Evolutionary conservation across 1,140 invertebrate species (phyloP), one percentile per base, ranked within the genome.

Genomic region (Frieseomelitta varia): DNA sequence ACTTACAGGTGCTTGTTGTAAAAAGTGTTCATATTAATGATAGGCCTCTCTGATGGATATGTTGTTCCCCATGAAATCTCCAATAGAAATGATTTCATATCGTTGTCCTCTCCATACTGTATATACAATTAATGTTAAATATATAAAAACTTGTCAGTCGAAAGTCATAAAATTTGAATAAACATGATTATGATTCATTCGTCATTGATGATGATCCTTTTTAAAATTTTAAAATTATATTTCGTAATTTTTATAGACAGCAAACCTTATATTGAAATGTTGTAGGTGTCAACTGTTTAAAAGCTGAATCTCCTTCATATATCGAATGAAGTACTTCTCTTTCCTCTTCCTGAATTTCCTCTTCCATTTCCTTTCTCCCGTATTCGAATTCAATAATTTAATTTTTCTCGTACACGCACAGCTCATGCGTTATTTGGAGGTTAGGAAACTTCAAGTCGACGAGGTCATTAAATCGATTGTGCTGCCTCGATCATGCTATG

Each of bases 1-100:
- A 97, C 97, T 97, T 96, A 99, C 98, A 99, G 94, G 94, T 98
- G 97, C 92, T 98, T 97, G 95, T 99, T 99, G 92, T 98, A 99
- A 95, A 99, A 99, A 53, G 97, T 97, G 91, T 99, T 97, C 95
- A 99, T 95, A 94, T 97, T 99, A 67, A 99, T 96, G 15, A 92
- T 94, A 56, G 98, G 98, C 88, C 96, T 96, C 87, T 97, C 97
- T 68, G 97, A 96, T 47, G 98, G 98, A 95, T 99, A 99, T 78
- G 96, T 96, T 11, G 96, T 95, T 55, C 96, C 96, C 98, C 98
- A 99, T 91, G 95, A 95, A 69, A 99, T 96, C 95, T 99, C 98
- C 75, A 99, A 92, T 67, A 99, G 92, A 94, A 99, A 98, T 27
- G 98, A 97, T 93, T 97, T 98, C 15, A 95, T 93, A 84, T 96